Base-by-base conservation (phyloP, 2,797 vertebrate genomes). In the Agapornis canus region DNA sequence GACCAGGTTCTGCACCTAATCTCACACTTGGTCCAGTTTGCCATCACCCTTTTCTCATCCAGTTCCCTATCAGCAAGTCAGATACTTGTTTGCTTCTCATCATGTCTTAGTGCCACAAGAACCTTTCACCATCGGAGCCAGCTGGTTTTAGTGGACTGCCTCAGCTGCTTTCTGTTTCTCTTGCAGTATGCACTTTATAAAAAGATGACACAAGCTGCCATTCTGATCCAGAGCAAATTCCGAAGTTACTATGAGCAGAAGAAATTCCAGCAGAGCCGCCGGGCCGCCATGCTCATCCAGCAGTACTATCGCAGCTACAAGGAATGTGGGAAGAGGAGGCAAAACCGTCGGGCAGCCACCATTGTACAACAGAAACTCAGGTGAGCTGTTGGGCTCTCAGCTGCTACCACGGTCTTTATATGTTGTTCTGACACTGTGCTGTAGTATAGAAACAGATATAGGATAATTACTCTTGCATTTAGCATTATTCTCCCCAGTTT, bases 161-260 rank as follows among this genome's bases (percentile, higher is more conserved):
- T 95, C 85, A 97, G 52, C 77, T 31, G 94, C 22, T 90, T 91
- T 95, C 86, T 97, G 94, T 97, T 71, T 93, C 93, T 95, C 65
- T 94, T 91, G 79, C 98, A 99, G 99, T 99, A 99, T 98, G 99
- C 99, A 99, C 99, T 99, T 99, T 99, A 99, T 98, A 99, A 99
- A 98, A 99, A 99, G 99, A 99, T 99, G 99, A 99, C 99, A 81
- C 99, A 99, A 99, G 99, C 99, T 98, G 99, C 99, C 98, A 99
- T 99, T 98, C 99, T 99, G 91, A 99, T 99, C 98, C 99, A 99
- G 99, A 99, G 99, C 98, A 99, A 99, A 98, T 99, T 99, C 98
- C 99, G 99, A 97, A 99, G 99, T 97, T 99, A 99, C 86, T 99
- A 99, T 2, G 99, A 99, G 91, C 99, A 99, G 98, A 99, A 99